These are phyloP conservation scores for Polyodon spathula DNA, from an alignment of 2,113 vertebrate genomes.

Conservation along the genomic window DNA sequence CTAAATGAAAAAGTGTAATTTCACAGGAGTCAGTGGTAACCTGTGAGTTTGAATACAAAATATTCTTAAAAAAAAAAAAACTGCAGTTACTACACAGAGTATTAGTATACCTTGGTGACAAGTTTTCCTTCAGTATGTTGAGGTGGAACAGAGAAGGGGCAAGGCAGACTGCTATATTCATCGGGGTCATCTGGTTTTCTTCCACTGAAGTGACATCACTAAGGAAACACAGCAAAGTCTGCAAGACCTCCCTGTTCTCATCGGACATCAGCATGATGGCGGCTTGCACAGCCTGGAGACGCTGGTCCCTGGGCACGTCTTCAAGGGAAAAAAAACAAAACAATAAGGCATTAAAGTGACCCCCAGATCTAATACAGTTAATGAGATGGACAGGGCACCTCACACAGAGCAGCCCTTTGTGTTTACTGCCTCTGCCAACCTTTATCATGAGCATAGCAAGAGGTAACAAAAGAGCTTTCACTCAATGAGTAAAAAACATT, in stretches of 20 bases:
- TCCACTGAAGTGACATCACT: slow-evolving; percentile 82
- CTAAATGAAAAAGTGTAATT: too few relatives aligned
- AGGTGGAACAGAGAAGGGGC: slow-evolving; percentile 96
- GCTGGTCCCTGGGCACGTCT: slow-evolving; percentile 92
- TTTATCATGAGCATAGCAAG: too few relatives aligned
- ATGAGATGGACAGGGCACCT: too few relatives aligned
- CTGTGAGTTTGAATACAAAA: background rate
- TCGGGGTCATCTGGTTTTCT: slow-evolving; percentile 96
- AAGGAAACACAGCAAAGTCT: slow-evolving; percentile 87
- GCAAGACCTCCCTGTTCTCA: slow-evolving; percentile 87
- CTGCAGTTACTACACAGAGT: slow-evolving; percentile 3
- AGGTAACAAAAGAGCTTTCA: too few relatives aligned
- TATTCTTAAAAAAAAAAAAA: background rate
- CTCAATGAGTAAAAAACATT: too few relatives aligned
- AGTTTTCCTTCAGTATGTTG: slow-evolving; percentile 83
- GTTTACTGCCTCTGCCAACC: too few relatives aligned
- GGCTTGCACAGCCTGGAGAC: slow-evolving; percentile 82
- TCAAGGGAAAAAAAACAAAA: slow-evolving; percentile 6
- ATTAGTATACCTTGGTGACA: slow-evolving; percentile 71
- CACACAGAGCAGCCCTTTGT: too few relatives aligned
- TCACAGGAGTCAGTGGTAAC: too few relatives aligned
- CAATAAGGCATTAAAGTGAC: background rate
- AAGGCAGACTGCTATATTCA: slow-evolving; percentile 93
- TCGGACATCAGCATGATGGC: slow-evolving; percentile 93
- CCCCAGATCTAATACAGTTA: background rate